Evolutionary conservation across 2,797 vertebrate genomes (phyloP).

Genomic region (Neosilurus hyrtlii): DNA sequence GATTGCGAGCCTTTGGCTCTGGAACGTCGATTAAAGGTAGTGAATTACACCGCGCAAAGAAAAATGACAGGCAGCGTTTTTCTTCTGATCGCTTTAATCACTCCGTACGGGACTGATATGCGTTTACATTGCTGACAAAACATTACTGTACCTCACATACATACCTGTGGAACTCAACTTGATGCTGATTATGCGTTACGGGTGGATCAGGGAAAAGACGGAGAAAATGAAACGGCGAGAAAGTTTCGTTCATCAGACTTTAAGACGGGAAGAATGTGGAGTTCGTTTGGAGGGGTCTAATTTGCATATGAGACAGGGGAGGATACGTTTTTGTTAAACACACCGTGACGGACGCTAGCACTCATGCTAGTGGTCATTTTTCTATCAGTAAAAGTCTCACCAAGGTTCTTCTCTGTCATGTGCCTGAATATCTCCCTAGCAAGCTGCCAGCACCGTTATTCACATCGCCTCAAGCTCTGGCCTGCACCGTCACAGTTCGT

Average conservation of each 20-base stretch:
- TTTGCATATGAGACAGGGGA: not conserved
- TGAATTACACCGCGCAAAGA: constrained; percentile 30
- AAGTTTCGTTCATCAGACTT: too few relatives aligned
- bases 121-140: constrained; percentile 52
- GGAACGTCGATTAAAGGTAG: constrained; percentile 44
- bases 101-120: constrained; percentile 40
- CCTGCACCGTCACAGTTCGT: not conserved
- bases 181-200: constrained; percentile 40
- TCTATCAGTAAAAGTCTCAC: not conserved
- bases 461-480: not conserved
- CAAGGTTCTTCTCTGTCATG: not conserved
- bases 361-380: not conserved
- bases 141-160: not conserved
- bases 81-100: constrained; percentile 51
- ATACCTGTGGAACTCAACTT: not conserved
- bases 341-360: not conserved
- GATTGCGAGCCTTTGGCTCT: constrained; percentile 34
- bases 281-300: not conserved
- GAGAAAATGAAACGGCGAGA: too few relatives aligned
- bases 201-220: constrained; percentile 21
- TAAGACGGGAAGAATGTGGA: not conserved
- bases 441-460: not conserved
- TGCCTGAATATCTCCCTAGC: not conserved
- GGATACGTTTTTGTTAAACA: not conserved
- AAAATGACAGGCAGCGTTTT: constrained; percentile 24